Evolutionary conservation across 2,888 invertebrate genomes (phyloP).

Genomic region (Diarsia brunnea): DNA sequence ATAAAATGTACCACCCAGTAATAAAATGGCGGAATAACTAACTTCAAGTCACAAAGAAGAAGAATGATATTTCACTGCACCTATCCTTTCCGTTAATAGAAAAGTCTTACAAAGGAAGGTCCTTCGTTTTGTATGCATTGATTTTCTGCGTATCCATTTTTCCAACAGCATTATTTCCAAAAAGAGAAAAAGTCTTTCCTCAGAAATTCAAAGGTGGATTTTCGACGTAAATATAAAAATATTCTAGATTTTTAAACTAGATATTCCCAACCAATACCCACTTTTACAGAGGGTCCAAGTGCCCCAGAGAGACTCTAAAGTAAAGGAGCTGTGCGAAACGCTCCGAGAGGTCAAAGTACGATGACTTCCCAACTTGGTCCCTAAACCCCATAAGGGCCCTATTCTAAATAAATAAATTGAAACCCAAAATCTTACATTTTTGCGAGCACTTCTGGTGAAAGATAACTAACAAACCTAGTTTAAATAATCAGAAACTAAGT

Average conservation of each 20-base stretch:
- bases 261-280: slow-evolving; percentile 42
- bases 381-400: slow-evolving; percentile 32
- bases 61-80: not conserved
- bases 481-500: not conserved
- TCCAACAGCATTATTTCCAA: not conserved
- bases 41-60: not conserved
- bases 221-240: slow-evolving; percentile 24
- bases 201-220: not conserved
- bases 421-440: slow-evolving; percentile 14
- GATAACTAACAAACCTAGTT: not conserved
- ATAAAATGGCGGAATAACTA: not conserved
- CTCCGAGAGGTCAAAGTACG: slow-evolving; percentile 51
- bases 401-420: slow-evolving; percentile 24
- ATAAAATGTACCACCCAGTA: slow-evolving; percentile 18
- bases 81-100: not conserved
- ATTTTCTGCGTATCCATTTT: not conserved
- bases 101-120: not conserved
- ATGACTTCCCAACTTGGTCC: slow-evolving; percentile 33
- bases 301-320: slow-evolving; percentile 45
- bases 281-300: slow-evolving; percentile 42
- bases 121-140: slow-evolving; percentile 1
- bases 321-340: slow-evolving; percentile 28
- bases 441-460: not conserved
- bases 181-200: not conserved
- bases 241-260: slow-evolving; percentile 30